phyloP scores from a whole-genome alignment of 35 echinoderm and acorn worm species.

The Acanthaster planci region DNA sequence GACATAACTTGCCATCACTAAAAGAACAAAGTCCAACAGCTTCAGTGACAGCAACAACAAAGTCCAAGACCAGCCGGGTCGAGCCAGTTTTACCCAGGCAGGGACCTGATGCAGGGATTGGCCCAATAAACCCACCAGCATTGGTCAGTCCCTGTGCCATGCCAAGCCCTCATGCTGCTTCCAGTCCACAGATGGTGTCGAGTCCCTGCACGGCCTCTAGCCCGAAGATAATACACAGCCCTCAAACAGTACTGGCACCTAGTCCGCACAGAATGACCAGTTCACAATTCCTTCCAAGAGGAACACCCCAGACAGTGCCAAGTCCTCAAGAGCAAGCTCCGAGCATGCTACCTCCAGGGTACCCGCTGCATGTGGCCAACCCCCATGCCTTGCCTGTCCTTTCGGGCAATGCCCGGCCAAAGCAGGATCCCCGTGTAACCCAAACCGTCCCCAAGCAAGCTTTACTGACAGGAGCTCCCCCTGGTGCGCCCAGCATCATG shows the following conservation, averaged over 20 bases:
- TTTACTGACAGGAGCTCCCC: background rate
- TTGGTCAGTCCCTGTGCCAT: conserved; percentile 2
- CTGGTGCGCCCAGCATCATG: background rate
- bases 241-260: conserved; percentile 15
- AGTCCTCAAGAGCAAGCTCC: background rate
- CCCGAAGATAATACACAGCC: background rate
- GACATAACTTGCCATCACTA: conserved; percentile 7
- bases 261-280: conserved; percentile 5
- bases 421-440: background rate
- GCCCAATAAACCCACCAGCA: background rate
- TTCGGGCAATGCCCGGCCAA: background rate
- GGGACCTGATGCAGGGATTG: background rate
- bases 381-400: background rate
- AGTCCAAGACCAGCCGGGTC: background rate
- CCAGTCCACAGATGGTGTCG: background rate
- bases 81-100: background rate
- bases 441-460: background rate
- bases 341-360: background rate
- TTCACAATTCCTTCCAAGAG: conserved; percentile 8
- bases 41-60: background rate
- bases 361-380: background rate
- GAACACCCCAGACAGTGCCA: background rate
- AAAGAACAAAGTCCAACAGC: background rate
- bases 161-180: background rate
- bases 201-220: background rate